phyloP scores from a whole-genome alignment of 2,797 vertebrate species.

The Falco peregrinus region DNA sequence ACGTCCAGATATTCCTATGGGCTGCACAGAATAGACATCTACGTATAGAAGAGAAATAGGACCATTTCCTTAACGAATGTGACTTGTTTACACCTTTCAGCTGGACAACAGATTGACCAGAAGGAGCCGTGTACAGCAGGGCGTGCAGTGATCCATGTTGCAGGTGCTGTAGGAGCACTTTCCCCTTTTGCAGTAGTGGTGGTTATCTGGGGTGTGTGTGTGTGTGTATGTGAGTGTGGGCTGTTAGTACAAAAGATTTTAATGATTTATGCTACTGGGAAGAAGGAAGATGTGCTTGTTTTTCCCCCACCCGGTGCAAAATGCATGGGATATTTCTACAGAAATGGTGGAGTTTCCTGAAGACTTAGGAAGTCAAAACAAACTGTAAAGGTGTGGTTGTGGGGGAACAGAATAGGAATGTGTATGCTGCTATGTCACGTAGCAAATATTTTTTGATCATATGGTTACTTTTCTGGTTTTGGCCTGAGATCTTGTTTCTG shows the following conservation, averaged over 20 bases:
- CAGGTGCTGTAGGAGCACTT: slow-evolving; percentile 27
- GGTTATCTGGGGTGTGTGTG: slow-evolving; percentile 19
- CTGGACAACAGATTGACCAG: slow-evolving; percentile 21
- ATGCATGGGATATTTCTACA: background rate
- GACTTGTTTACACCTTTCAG: background rate
- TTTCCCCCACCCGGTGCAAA: background rate
- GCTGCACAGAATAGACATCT: background rate
- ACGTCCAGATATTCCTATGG: background rate
- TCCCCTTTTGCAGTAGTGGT: background rate
- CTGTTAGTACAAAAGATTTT: slow-evolving; percentile 24
- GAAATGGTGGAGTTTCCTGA: background rate
- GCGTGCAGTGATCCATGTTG: slow-evolving; percentile 21
- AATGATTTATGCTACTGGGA: slow-evolving; percentile 27
- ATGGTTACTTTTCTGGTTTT: background rate
- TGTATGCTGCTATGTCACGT: background rate
- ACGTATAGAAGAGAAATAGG: background rate
- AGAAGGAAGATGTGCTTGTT: background rate
- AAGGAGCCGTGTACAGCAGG: slow-evolving; percentile 12
- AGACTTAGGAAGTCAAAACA: background rate
- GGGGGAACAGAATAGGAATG: background rate
- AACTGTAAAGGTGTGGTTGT: background rate
- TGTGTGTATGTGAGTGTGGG: background rate
- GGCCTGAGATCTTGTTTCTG: background rate
- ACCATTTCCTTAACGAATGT: slow-evolving; percentile 34
- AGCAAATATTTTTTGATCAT: background rate